phyloP scores from a whole-genome alignment of 2,888 invertebrate species.

The Synergus laeviventris region DNA sequence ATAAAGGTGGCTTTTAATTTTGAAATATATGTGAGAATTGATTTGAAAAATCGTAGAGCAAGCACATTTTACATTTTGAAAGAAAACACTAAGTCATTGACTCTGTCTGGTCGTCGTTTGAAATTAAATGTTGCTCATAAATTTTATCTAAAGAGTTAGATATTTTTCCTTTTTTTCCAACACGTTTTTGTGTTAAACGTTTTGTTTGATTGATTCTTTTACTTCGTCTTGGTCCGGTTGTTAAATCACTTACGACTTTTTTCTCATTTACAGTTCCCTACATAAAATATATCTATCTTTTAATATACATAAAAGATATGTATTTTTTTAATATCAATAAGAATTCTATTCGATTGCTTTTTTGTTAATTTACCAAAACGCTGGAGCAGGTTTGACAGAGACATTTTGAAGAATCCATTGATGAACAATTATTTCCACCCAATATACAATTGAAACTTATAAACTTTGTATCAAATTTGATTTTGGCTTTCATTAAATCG shows the following conservation, averaged over 20 bases:
- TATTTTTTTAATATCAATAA: constrained; percentile 27
- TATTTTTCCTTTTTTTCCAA: constrained; percentile 7
- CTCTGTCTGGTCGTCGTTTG: neutral
- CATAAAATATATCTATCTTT: constrained; percentile 24
- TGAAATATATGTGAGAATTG: neutral
- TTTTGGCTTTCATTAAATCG: constrained; percentile 66
- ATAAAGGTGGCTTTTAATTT: neutral
- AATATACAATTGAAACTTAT: constrained; percentile 65
- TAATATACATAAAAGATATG: constrained; percentile 18
- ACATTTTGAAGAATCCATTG: constrained; percentile 46
- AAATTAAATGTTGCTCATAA: neutral
- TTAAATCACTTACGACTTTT: constrained; percentile 23
- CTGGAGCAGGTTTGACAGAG: constrained; percentile 64
- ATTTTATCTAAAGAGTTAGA: neutral
- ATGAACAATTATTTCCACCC: constrained; percentile 45
- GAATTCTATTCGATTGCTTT: neutral
- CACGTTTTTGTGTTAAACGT: neutral
- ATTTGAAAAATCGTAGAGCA: neutral
- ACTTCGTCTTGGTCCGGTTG: constrained; percentile 33
- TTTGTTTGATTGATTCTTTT: constrained; percentile 18
- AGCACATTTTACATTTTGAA: neutral
- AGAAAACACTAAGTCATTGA: neutral
- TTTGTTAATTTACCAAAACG: constrained; percentile 57
- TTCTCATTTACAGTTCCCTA: constrained; percentile 17
- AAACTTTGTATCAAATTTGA: constrained; percentile 68